Evolutionary conservation across 2,888 invertebrate genomes (phyloP), one percentile per base, ranked within the genome.

Genomic region (Rhabditoides inermis): DNA sequence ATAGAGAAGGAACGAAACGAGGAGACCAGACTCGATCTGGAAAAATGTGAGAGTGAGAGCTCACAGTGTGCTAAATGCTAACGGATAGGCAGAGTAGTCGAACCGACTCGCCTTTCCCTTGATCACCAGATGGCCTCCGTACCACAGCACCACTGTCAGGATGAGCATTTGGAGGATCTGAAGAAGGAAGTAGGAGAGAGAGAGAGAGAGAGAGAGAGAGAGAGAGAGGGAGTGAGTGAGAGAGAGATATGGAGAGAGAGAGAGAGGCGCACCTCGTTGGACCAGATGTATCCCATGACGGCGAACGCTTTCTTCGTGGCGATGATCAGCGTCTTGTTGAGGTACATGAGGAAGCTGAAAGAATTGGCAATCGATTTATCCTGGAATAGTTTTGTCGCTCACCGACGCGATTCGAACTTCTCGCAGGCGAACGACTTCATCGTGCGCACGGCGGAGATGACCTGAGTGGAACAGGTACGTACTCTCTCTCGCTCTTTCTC

Each of bases 381-480:
- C 3, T 22, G 18, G 6, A 45, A 22, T 23, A 45, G 36, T 22
- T 18, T 22, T 18, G 5, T 3, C n/a, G 20, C 42, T n/a, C 15
- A 64, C 59, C 66, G 41, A 23, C 58, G 49, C 5, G 70, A 63
- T 56, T 79, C 79, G 23, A 69, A 74, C 2, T 58, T 54, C 57
- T 79, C 79, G 58, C 77, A 78, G 23, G 79, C 79, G 63, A 79
- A 80, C 40, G 76, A 77, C 47, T 78, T 72, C 22, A 79, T 79
- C 2, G 79, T 79, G 39, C 78, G 62, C 61, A 79, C 77, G 2
- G 78, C 70, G 10, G 78, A 76, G n/a, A 77, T 49, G 0, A 66
- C 64, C 50, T 48, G 27, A 22, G 28, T 12, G 20, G 5, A 40
- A 60, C 3, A 68, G 63, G 22, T 46, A 20, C 23, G 15, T 3